These are phyloP conservation scores for Masticophis lateralis DNA, from an alignment of 2,797 vertebrate species.

Conservation along the genomic window DNA sequence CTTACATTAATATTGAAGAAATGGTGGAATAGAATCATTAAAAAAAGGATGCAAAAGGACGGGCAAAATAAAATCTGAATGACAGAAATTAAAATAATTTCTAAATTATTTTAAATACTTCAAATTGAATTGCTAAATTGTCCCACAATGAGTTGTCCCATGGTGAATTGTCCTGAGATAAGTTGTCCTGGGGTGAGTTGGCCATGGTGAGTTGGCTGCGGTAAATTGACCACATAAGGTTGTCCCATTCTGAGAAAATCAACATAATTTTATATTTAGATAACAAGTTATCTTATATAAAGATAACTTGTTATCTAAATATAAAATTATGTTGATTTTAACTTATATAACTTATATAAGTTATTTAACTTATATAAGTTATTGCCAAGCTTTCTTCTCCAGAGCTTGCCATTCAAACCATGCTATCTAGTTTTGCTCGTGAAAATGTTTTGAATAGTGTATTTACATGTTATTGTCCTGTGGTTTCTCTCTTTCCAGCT, in stretches of 20 bases:
- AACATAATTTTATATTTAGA: not conserved
- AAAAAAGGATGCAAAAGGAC: not conserved
- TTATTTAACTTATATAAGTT: not conserved
- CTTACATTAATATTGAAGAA: not conserved
- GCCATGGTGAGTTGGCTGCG: not conserved
- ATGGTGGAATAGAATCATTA: not conserved
- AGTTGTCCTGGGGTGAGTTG: not conserved
- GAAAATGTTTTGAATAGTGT: not conserved
- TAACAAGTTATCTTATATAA: not conserved
- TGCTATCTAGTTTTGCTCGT: not conserved
- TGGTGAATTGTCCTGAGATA: not conserved
- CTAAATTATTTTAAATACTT: not conserved
- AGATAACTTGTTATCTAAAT: too few relatives aligned
- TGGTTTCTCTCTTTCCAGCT: constrained; percentile 63
- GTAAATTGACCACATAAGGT: not conserved
- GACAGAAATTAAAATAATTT: not conserved
- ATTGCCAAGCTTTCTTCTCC: not conserved
- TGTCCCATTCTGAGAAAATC: not conserved
- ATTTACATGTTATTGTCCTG: not conserved
- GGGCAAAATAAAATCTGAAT: not conserved
- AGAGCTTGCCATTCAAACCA: not conserved
- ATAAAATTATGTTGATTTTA: too few relatives aligned
- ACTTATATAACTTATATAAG: too few relatives aligned
- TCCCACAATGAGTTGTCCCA: not conserved
- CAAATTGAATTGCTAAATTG: not conserved